Conservation (phyloP, 2,113 vertebrate genomes). For the Leiothrix lutea region DNA sequence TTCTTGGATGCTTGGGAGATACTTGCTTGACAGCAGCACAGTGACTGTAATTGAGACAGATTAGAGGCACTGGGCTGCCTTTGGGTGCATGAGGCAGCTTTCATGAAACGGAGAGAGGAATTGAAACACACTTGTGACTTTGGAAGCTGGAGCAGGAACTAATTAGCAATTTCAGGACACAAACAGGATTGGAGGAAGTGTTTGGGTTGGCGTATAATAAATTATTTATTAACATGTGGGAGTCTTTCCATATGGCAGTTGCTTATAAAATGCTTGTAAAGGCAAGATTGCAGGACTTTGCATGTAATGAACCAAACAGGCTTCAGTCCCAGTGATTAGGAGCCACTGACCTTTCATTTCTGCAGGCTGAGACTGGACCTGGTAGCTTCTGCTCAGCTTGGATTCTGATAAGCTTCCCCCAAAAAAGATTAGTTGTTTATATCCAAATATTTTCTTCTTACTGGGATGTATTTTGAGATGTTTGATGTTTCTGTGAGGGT, state of each 20-base stretch:
- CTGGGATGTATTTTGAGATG: neutral
- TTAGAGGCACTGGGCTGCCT: slow-evolving; percentile 50
- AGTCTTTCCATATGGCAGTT: slow-evolving; percentile 18
- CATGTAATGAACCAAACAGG: neutral
- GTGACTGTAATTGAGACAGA: slow-evolving; percentile 39
- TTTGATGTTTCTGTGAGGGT: neutral
- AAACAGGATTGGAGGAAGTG: slow-evolving; percentile 31
- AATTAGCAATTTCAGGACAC: slow-evolving; percentile 58
- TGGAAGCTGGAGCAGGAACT: slow-evolving; percentile 55
- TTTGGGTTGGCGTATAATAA: neutral
- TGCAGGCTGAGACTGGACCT: neutral
- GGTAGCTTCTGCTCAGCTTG: neutral
- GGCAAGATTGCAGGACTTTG: neutral
- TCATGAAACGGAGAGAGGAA: slow-evolving; percentile 32
- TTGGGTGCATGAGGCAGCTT: slow-evolving; percentile 18
- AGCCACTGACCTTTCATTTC: neutral
- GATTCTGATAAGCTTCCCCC: neutral
- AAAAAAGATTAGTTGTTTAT: neutral
- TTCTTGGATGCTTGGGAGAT: neutral
- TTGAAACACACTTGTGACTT: slow-evolving; percentile 25
- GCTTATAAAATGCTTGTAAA: neutral
- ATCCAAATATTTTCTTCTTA: neutral
- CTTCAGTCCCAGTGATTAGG: neutral
- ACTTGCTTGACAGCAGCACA: slow-evolving; percentile 8
- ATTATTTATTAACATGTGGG: slow-evolving; percentile 17